A percentile compares a stretch with the other conserved stretches of the same genome.
Conservation (phyloP, 2,113 vertebrate species). For the Morone saxatilis region DNA sequence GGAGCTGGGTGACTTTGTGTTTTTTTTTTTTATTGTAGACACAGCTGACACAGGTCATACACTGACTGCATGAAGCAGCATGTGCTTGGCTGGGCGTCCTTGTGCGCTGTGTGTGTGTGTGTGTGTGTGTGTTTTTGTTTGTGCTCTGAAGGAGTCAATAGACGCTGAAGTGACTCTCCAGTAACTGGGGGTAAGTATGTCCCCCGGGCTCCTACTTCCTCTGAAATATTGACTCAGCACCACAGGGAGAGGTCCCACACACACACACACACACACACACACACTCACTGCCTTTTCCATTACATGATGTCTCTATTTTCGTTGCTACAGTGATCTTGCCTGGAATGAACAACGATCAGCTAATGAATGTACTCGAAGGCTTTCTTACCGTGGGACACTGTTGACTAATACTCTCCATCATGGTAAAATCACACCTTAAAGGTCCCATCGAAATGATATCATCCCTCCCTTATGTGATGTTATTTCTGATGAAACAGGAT, state of each 20-base stretch:
- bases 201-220: slow-evolving; percentile 69
- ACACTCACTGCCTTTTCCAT: slow-evolving; percentile 60
- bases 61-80: neutral
- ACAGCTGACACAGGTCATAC: slow-evolving; percentile 48
- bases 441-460: neutral
- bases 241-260: slow-evolving; percentile 56
- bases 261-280: slow-evolving; percentile 33
- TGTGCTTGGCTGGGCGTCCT: slow-evolving; percentile 28
- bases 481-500: neutral
- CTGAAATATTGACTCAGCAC: slow-evolving; percentile 76
- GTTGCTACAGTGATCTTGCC: slow-evolving; percentile 44
- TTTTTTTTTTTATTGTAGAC: slow-evolving; percentile 8
- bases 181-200: slow-evolving; percentile 55
- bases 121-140: too few relatives aligned
- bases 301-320: slow-evolving; percentile 46
- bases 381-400: slow-evolving; percentile 7
- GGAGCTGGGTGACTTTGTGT: slow-evolving; percentile 19
- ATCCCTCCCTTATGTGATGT: neutral
- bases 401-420: slow-evolving; percentile 19
- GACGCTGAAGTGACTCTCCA: slow-evolving; percentile 56
- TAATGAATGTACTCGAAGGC: slow-evolving; percentile 16
- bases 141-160: too few relatives aligned
- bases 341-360: slow-evolving; percentile 34
- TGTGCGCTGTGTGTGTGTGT: neutral
- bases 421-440: neutral